Evolutionary conservation across 37 sponge, comb jelly and placozoan genomes (phyloP), one percentile per base, ranked within the genome.

Genomic region (Haliclona indistincta): DNA sequence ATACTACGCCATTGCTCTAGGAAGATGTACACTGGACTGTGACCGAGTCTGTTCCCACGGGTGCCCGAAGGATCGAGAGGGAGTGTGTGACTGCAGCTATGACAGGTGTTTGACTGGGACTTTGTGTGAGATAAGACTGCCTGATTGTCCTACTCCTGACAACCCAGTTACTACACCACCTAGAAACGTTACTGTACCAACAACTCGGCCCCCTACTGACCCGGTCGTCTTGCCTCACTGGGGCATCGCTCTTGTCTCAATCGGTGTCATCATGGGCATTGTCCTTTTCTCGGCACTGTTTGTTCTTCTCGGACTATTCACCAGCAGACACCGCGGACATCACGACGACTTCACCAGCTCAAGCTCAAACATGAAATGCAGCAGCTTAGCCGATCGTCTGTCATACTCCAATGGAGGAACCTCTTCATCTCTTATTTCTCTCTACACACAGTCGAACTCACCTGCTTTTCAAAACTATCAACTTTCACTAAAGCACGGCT

Each of bases 261-360:
- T 89, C 0, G 84, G 80, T 4, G 74, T 79, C 7, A 85, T 89
- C 6, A 54, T 74, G 7, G 80, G 90, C 3, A 84, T 89, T 55
- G 75, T 89, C 30, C 53, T 62, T 0, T 84, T 89, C 54, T 79
- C 90, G 0, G 64, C 84, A 3, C 47, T 72, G 2, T 78, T 79
- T 33, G 33, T 75, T 20, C n/a, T 84, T 28, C 29, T 79, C 19
- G 74, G 90, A 42, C 38, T 84, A 36, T 78, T 72, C 39, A 71
- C 74, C 25, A 70, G 26, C 6, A 25, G 62, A 2, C 63, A 20
- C 2, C 49, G 56, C 30, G 20, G 54, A 7, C 29, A 2, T 33
- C n/a, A 35, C 4, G 70, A 58, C 4, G 44, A 17, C 3, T 45
- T 38, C 4, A 42, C 17, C 29, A 45, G 51, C 8, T 61, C 38